Percentiles rank a stretch among this genome's conserved stretches.
Evolutionary conservation across 2,113 vertebrate species (phyloP).

Genomic region (Alethe diademata): DNA sequence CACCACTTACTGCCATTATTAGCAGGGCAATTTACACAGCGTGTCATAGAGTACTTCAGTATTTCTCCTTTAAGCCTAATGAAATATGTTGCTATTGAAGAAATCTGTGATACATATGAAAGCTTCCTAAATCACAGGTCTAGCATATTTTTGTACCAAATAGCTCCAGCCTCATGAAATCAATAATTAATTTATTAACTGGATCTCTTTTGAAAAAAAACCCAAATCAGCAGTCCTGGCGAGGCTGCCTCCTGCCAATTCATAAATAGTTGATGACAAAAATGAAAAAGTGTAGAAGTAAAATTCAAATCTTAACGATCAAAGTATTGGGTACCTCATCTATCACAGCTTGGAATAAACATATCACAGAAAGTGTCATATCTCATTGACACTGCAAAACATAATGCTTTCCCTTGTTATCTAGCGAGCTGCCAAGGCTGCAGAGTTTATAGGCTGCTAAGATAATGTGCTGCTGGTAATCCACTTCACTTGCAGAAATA

Average conservation of each 20-base stretch:
- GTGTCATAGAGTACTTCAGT: not conserved
- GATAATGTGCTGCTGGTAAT: constrained; percentile 52
- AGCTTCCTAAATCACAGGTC: constrained; percentile 48
- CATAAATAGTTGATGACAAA: constrained; percentile 38
- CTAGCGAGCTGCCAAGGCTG: constrained; percentile 31
- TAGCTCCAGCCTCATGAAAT: constrained; percentile 13
- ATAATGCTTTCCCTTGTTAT: constrained; percentile 49
- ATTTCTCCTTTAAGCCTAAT: constrained; percentile 30
- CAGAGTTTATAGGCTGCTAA: constrained; percentile 55
- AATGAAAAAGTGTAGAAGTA: constrained; percentile 32
- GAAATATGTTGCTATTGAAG: not conserved
- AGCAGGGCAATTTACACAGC: not conserved
- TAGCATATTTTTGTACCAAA: constrained; percentile 37
- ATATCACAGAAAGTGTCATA: constrained; percentile 31
- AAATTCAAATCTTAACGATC: constrained; percentile 37
- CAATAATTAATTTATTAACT: constrained; percentile 70
- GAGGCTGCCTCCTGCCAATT: constrained; percentile 11
- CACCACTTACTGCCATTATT: not conserved
- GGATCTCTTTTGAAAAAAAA: constrained; percentile 1
- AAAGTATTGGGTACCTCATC: constrained; percentile 42
- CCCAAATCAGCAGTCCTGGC: constrained; percentile 46
- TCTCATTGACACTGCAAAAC: constrained; percentile 49
- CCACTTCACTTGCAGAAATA: constrained; percentile 60
- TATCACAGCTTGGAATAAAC: constrained; percentile 54
- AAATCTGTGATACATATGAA: not conserved